Evolutionary conservation across 1,140 invertebrate genomes (phyloP), one percentile per base, ranked within the genome.

Genomic region (Trissolcus basalis): DNA sequence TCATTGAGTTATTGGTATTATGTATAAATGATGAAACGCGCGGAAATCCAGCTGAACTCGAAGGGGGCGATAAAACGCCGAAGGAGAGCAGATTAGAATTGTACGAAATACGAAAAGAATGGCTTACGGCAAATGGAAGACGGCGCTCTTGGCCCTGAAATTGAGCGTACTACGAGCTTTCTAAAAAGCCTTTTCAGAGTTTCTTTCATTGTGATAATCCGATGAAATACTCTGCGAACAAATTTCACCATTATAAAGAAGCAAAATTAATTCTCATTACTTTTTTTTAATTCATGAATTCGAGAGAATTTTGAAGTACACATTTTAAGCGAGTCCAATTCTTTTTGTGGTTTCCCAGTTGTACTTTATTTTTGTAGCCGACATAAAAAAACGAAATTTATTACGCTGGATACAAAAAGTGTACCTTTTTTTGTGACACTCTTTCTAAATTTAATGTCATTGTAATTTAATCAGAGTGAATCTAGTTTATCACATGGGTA

Each of bases 61-160:
- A 14, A 50, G 55, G 59, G 12, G 54, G 50, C 50, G 75, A 78
- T 70, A 61, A 77, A 63, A 55, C 44, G 49, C 49, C 47, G 15
- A 39, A 60, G 55, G 45, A 63, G 39, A 60, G 59, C 69, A 69
- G 69, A 78, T 78, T 78, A 78, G 65, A 72, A 70, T 72, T 69
- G 63, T 69, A 72, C 36, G 43, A 49, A 70, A 61, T 55, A 67
- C 49, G 67, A 27, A 69, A 73, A 78, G 60, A 78, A 69, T 68
- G 44, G 58, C 59, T 69, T 64, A 45, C 35, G 49, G 53, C 45
- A 63, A 67, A 65, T 49, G 51, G 59, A 33, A 58, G 33, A 69
- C 33, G n/a, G n/a, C 27, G 39, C 14, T 53, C 12, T 9, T 44
- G 39, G 8, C 13, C 32, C 15, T 54, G 61, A 63, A 76, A 76